Evolutionary conservation across 2,113 vertebrate species (phyloP), one percentile per base, ranked within the genome.

Genomic region (Eira barbara): DNA sequence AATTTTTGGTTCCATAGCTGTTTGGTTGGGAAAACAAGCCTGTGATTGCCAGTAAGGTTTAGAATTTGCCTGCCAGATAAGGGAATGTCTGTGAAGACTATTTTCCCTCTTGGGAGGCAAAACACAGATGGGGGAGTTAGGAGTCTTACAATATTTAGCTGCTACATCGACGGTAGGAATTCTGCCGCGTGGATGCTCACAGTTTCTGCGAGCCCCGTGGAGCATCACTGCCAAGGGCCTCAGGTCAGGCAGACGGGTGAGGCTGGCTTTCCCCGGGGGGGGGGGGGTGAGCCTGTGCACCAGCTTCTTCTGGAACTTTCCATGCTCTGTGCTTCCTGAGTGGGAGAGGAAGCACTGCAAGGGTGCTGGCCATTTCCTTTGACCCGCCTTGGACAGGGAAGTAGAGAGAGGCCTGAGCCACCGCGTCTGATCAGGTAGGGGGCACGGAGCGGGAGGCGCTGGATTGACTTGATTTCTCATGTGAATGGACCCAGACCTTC

Each of bases 61-160:
- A 97, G 98, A 97, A 98, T 98, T 96, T 97, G 98, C 98, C 98
- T 98, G 98, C 98, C 98, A 99, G 98, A 98, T 98, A 97, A 98
- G 98, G 98, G 98, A 98, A 98, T 98, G 98, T 97, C 98, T 98
- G 98, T 39, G 98, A 98, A 98, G 97, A 98, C 96, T 98, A 98
- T 99, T 98, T 99, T 98, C 98, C 99, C 98, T 99, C 98, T 98
- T 97, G 98, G 98, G 99, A 99, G 97, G 98, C 98, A 98, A 98
- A 99, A 99, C 98, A 99, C 98, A 99, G 98, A 99, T 98, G 98
- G 98, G 98, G 98, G 98, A 99, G 98, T 98, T 98, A 98, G 98
- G 98, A 98, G 97, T 96, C 98, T 98, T 98, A 97, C 98, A 98
- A 98, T 96, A 98, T 98, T 98, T 98, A 98, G 98, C 98, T 98